These are phyloP conservation scores for Tetanocera ferruginea DNA, from an alignment of 2,888 invertebrate genomes.

Conservation along the genomic window DNA sequence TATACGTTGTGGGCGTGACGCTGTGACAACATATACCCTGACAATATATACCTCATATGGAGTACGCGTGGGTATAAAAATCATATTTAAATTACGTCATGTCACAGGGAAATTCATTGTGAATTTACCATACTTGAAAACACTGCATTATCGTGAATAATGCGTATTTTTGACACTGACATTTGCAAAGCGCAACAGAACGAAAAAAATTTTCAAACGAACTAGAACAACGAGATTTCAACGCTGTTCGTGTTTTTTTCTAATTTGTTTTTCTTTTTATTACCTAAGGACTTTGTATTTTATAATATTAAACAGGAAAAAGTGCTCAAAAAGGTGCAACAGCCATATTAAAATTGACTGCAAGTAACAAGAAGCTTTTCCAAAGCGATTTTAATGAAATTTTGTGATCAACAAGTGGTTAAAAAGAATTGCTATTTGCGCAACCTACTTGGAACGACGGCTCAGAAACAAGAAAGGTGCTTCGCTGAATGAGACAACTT, in stretches of 20 bases:
- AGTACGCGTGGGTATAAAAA: too few relatives aligned
- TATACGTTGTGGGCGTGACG: too few relatives aligned
- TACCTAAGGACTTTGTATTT: neutral
- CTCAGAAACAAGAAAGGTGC: slow-evolving; percentile 6
- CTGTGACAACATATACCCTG: too few relatives aligned
- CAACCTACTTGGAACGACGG: neutral
- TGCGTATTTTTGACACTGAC: slow-evolving; percentile 15
- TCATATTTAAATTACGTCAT: too few relatives aligned
- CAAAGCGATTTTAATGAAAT: neutral
- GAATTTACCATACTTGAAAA: neutral
- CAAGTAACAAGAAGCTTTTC: neutral
- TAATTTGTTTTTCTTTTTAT: slow-evolving; percentile 12
- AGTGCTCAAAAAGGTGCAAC: neutral
- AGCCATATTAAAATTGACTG: neutral
- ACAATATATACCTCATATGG: too few relatives aligned
- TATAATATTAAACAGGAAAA: neutral
- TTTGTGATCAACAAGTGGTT: slow-evolving; percentile 32
- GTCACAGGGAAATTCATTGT: neutral
- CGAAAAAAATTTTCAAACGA: slow-evolving; percentile 28
- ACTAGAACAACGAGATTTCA: neutral
- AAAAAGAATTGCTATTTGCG: neutral
- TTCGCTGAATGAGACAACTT: slow-evolving; percentile 12
- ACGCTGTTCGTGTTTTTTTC: neutral
- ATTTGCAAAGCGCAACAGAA: slow-evolving; percentile 29
- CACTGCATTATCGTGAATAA: slow-evolving; percentile 15